A percentile compares a stretch with the other conserved stretches of the same genome.
Evolutionary conservation across 2,888 invertebrate genomes (phyloP).

Genomic region (Pollenia griseotomentosa): DNA sequence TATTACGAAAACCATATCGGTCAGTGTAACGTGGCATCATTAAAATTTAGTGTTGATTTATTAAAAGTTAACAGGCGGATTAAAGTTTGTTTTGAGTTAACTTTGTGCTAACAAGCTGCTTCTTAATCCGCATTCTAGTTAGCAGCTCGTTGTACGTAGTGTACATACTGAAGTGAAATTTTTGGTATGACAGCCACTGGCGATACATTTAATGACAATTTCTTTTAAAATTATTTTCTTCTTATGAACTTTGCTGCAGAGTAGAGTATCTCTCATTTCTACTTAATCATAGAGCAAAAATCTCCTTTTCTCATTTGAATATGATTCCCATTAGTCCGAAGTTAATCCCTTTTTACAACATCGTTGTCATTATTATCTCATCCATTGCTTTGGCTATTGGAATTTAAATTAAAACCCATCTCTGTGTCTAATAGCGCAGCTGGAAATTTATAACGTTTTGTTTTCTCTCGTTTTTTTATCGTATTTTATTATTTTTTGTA

Average conservation of each 20-base stretch:
- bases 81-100: no score
- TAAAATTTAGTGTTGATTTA: no score
- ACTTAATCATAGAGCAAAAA: neutral
- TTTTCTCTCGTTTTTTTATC: constrained; percentile 3
- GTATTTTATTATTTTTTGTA: neutral
- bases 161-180: no score
- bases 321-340: neutral
- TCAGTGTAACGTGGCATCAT: no score
- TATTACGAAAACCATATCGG: no score
- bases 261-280: neutral
- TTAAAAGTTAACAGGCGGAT: no score
- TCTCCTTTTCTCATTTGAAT: constrained; percentile 1
- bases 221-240: neutral
- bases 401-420: constrained; percentile 32
- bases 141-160: no score
- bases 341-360: constrained; percentile 26
- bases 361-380: constrained; percentile 8
- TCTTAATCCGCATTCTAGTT: no score
- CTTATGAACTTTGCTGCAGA: neutral
- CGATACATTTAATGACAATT: no score
- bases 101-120: no score
- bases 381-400: constrained; percentile 1
- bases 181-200: no score
- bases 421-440: constrained; percentile 51
- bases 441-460: constrained; percentile 57